Conservation (phyloP, 2,797 vertebrate genomes). For the Pristis pectinata region DNA sequence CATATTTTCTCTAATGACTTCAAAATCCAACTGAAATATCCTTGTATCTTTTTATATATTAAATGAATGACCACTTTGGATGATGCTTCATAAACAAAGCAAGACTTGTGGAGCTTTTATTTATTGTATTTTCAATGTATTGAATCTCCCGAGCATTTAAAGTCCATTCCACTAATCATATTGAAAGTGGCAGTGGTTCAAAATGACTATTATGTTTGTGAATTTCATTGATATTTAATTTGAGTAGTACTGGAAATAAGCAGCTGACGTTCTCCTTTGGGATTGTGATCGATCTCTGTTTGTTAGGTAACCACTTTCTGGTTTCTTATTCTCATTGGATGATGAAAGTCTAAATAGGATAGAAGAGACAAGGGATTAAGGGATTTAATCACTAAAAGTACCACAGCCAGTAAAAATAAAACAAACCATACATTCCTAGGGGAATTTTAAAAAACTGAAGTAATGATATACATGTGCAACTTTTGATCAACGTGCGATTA, state of each 20-base stretch:
- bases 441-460: not conserved
- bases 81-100: not conserved
- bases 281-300: constrained; percentile 48
- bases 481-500: too few species aligned
- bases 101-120: not conserved
- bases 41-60: not conserved
- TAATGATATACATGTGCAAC: too few species aligned
- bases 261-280: constrained; percentile 1
- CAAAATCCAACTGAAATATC: not conserved
- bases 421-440: not conserved
- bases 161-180: constrained; percentile 27
- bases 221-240: constrained; percentile 20
- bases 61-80: too few species aligned
- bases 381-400: not conserved
- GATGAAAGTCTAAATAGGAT: not conserved
- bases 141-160: not conserved
- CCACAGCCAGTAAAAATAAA: not conserved
- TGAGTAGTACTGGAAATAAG: not conserved
- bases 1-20: not conserved
- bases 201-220: constrained; percentile 35
- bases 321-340: not conserved
- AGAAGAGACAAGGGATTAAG: not conserved
- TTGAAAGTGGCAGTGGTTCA: constrained; percentile 35
- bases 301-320: not conserved
- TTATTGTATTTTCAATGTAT: constrained; percentile 32